Evolutionary conservation across 1,140 invertebrate genomes (phyloP), one percentile per base, ranked within the genome.

Genomic region (Zaprionus inermis): DNA sequence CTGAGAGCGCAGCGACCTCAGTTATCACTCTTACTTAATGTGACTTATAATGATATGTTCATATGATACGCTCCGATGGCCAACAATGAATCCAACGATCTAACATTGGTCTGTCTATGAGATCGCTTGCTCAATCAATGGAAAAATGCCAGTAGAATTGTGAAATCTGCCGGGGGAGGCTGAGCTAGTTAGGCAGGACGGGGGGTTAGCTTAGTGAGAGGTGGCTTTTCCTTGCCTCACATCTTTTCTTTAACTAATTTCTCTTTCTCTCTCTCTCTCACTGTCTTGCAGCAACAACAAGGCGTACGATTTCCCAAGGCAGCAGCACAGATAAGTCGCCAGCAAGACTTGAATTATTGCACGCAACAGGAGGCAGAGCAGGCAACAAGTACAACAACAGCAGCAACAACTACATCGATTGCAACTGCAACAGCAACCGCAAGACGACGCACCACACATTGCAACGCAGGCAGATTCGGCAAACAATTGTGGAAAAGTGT

Each of bases 331-430:
- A 91, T 91, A 91, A 91, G 88, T 91, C 88, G 76, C 73, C 89
- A 91, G 74, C 83, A 91, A 90, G 89, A 91, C 89, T 91, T 91
- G 76, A 91, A 91, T 89, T 91, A 91, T 91, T 83, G 86, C 86
- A 89, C 83, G 83, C 88, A 84, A 90, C 85, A 81, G 52, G 70
- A 59, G 55, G 61, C 63, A 67, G 41, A 79, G 51, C 67, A 54
- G 56, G 64, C 68, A 5, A 64, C 78, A 66, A n/a, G n/a, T n/a
- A 5, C 30, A 32, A 32, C 7, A 32, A 7, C 1, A 32, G 30
- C 24, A 28, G 5, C 24, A 28, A 55, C 61, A 20, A 52, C 76
- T 52, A 55, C 77, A 71, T 56, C 67, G 63, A 61, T 69, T 32
- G 46, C 58, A 64, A 74, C 57, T 24, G 66, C 72, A 54, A 69